These are phyloP conservation scores for Nesidiocoris tenuis DNA, from an alignment of 2,888 invertebrate genomes.

Conservation along the genomic window DNA sequence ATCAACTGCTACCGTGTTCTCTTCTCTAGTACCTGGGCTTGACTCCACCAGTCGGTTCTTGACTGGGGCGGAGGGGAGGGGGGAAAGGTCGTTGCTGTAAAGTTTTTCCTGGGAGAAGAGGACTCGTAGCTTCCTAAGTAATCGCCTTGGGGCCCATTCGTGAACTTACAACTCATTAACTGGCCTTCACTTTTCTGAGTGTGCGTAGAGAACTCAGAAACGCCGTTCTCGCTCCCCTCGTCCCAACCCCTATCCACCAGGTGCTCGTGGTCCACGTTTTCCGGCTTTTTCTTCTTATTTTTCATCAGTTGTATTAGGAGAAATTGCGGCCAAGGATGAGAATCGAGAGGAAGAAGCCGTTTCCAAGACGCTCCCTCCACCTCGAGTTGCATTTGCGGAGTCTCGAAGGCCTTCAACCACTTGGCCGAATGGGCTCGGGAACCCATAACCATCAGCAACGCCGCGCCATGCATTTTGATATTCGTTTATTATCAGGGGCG, in stretches of 20 bases:
- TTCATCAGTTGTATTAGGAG: slow-evolving; percentile 22
- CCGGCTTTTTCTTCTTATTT: slow-evolving; percentile 2
- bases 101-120: slow-evolving; percentile 1
- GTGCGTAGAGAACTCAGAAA: background rate
- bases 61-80: background rate
- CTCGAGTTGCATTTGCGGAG: background rate
- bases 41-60: background rate
- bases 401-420: background rate
- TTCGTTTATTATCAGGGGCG: slow-evolving; percentile 1
- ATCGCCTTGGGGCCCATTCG: slow-evolving; percentile 25
- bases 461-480: slow-evolving; percentile 25
- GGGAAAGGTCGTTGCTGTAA: slow-evolving; percentile 12
- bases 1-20: background rate
- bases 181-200: slow-evolving; percentile 13
- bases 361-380: background rate
- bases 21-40: background rate
- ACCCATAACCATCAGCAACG: slow-evolving; percentile 10
- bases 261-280: background rate
- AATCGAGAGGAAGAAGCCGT: slow-evolving; percentile 1
- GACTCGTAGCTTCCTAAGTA: slow-evolving; percentile 5
- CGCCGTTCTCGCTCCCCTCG: background rate
- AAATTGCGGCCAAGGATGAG: slow-evolving; percentile 1
- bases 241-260: background rate
- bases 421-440: background rate
- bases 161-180: slow-evolving; percentile 31